Evolutionary conservation across 2,888 invertebrate species (phyloP).

Genomic region (Stegophylla sp.): DNA sequence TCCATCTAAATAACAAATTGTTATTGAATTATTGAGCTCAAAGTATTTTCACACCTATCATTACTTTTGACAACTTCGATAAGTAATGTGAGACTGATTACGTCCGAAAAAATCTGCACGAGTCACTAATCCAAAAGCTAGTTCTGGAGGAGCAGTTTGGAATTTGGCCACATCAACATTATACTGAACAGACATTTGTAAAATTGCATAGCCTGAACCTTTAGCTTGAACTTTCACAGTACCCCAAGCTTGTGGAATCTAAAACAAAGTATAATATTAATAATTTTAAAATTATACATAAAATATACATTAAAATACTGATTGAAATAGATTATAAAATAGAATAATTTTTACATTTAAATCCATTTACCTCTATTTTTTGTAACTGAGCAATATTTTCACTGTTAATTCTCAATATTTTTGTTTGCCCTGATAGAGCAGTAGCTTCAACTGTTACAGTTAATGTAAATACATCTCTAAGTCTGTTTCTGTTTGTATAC

Average conservation of each 20-base stretch:
- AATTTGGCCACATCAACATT: slow-evolving; percentile 85
- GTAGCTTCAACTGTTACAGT: slow-evolving; percentile 84
- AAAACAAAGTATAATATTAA: too few species aligned
- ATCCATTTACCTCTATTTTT: slow-evolving; percentile 72
- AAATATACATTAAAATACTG: slow-evolving; percentile 14
- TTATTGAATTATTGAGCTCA: background rate
- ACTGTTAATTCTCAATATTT: slow-evolving; percentile 74
- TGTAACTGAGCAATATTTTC: slow-evolving; percentile 81
- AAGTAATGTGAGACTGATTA: slow-evolving; percentile 91
- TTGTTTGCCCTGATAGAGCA: slow-evolving; percentile 74
- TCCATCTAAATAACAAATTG: slow-evolving; percentile 73
- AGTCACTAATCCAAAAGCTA: slow-evolving; percentile 80
- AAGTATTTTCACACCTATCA: slow-evolving; percentile 38
- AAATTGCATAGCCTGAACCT: slow-evolving; percentile 91
- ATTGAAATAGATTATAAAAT: background rate
- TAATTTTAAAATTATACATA: too few species aligned
- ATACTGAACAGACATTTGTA: slow-evolving; percentile 92
- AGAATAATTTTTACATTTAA: background rate
- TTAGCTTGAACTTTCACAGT: slow-evolving; percentile 90
- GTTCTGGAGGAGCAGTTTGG: slow-evolving; percentile 82
- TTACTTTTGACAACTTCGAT: slow-evolving; percentile 85
- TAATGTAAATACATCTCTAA: slow-evolving; percentile 83
- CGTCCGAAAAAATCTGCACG: slow-evolving; percentile 82
- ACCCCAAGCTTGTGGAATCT: slow-evolving; percentile 93
- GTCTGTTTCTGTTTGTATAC: slow-evolving; percentile 83